Evolutionary conservation across 2,797 vertebrate genomes (phyloP), one percentile per base, ranked within the genome.

Genomic region (Hyperoplus lanceolatus): DNA sequence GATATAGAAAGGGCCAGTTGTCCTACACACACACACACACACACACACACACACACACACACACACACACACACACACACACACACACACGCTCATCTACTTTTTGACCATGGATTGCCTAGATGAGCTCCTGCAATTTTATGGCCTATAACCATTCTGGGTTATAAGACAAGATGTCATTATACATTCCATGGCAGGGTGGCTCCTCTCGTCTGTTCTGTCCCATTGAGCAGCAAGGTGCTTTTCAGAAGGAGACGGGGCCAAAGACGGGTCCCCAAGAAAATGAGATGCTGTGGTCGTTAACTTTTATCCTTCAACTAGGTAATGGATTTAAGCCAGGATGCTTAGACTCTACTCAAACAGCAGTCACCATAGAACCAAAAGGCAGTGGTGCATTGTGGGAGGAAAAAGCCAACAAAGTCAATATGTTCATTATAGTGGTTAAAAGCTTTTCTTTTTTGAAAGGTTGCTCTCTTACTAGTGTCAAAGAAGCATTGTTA

Each of bases 261-360:
- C 84, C 85, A 82, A 82, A 77, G 92, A 89, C 71, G 50, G 87
- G 84, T 57, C 80, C 71, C 70, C 65, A 64, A 77, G 81, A 81
- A 93, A 94, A 95, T 93, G 91, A 94, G 91, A 92, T 89, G 88
- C 83, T 85, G 86, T 91, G 93, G 87, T 92, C 89, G 91, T 94
- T 95, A 94, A 95, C 82, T 94, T 95, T 93, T 91, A 93, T 94
- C 90, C 90, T 82, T 92, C 68, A 63, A 72, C 79, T 69, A 72
- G 80, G 83, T 78, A 77, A 88, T 87, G 77, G 90, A 85, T 90
- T 90, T 86, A 91, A 86, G 75, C 64, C 6, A 64, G 82, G 77
- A 79, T 11, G 55, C 81, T 48, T 62, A 78, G 77, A 56, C 82
- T 75, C 77, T 14, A 8, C 68, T 84, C 58, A 54, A 45, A 77